Evolutionary conservation across 2,113 vertebrate genomes (phyloP), one percentile per base, ranked within the genome.

Genomic region (Candoia aspera): DNA sequence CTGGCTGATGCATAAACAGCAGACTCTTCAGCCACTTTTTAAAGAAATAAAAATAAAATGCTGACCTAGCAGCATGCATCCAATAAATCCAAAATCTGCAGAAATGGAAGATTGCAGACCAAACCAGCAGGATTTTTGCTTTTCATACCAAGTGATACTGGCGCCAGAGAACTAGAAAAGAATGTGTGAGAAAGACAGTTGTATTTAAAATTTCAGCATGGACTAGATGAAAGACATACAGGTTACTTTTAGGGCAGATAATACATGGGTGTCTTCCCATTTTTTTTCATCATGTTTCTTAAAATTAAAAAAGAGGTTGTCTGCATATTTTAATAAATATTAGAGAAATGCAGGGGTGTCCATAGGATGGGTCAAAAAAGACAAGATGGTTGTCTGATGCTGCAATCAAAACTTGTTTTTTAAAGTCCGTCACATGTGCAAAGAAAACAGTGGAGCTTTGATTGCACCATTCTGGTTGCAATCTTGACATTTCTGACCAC

Each of bases 61-160:
- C 96, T 95, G 95, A 97, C 95, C 92, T 94, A 92, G 92, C 91
- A 93, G 93, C 93, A 84, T 91, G 73, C 91, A 96, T 92, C 84
- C 92, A 96, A 96, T 94, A 97, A 97, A 97, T 96, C 93, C 97
- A 95, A 97, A 94, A 85, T 62, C 60, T 88, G 90, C 91, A 94
- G 92, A 17, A 91, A 94, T 57, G 91, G 94, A 96, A 95, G 91
- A 96, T 97, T 96, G 96, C 59, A 95, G 94, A 93, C 88, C 95
- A 95, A 95, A 95, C 94, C 91, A 96, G 96, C 5, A 95, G 96
- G 96, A 79, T 96, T 88, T 94, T 90, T 94, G 92, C 95, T 97
- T 97, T 97, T 97, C 96, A 95, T 93, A 96, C 88, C 62, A 92
- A 96, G 93, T 91, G 95, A 96, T 96, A 97, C 91, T 96, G 96